Evolutionary conservation across 2,797 vertebrate species (phyloP).

Genomic region (Platyrinchus mystaceus): DNA sequence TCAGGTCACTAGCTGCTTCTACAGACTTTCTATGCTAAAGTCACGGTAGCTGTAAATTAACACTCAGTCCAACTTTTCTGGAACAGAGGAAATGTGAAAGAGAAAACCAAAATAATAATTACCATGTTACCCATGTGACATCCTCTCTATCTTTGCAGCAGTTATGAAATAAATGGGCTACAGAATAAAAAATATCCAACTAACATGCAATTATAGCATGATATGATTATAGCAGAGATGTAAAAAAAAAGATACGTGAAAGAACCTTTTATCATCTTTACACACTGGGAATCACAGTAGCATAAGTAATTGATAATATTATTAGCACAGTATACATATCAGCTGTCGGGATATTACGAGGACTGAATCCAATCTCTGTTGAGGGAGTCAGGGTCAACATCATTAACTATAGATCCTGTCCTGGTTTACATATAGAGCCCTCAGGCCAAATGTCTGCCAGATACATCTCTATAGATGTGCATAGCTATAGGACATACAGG

Average conservation of each 20-base stretch:
- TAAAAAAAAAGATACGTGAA: slow-evolving; percentile 44
- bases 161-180: not conserved
- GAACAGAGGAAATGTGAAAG: not conserved
- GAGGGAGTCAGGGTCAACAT: slow-evolving; percentile 98
- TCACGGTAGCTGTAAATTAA: not conserved
- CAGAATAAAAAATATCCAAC: not conserved
- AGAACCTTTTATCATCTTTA: slow-evolving; percentile 43
- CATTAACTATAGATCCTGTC: slow-evolving; percentile 93
- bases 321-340: slow-evolving; percentile 97
- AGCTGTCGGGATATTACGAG: slow-evolving; percentile 95
- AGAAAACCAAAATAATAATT: not conserved
- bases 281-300: slow-evolving; percentile 71
- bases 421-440: slow-evolving; percentile 83
- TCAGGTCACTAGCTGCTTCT: not conserved
- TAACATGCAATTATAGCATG: not conserved
- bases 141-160: not conserved
- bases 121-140: not conserved
- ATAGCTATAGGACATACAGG: slow-evolving; percentile 83
- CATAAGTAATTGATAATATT: slow-evolving; percentile 93
- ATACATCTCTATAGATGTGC: slow-evolving; percentile 86
- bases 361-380: slow-evolving; percentile 95
- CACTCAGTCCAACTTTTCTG: not conserved
- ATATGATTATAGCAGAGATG: not conserved
- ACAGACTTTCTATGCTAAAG: not conserved
- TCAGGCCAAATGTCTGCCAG: slow-evolving; percentile 92